A percentile compares a stretch with the other conserved stretches of the same genome.
Evolutionary conservation across 2,113 vertebrate genomes (phyloP).

Genomic region (rat (Rattus norvegicus)): DNA sequence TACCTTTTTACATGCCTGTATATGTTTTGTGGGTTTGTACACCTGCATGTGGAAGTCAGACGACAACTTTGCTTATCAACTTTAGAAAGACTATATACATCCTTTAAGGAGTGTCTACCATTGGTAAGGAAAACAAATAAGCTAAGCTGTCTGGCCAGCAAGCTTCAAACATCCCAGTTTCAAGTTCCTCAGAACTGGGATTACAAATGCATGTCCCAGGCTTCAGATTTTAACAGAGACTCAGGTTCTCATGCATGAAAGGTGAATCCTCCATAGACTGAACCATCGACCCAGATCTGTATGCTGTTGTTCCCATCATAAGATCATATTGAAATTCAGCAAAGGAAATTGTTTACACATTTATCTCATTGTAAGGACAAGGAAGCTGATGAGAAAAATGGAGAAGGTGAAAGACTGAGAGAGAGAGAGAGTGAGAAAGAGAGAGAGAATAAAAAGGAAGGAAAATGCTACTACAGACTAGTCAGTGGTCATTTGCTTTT

Average conservation of each 20-base stretch:
- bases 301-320: background rate
- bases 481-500: background rate
- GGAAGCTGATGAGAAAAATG: background rate
- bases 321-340: background rate
- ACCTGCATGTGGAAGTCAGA: background rate
- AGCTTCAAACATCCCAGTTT: background rate
- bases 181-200: background rate
- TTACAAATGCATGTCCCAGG: background rate
- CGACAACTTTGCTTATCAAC: background rate
- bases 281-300: background rate
- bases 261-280: background rate
- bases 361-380: conserved; percentile 3
- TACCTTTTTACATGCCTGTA: background rate
- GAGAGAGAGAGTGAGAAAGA: no score
- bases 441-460: background rate
- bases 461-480: no score
- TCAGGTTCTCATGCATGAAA: background rate
- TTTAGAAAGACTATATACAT: no score
- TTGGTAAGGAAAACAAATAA: background rate
- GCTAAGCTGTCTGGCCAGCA: background rate
- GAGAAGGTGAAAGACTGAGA: background rate
- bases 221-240: background rate
- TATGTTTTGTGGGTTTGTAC: background rate
- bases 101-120: background rate
- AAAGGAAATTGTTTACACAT: background rate